These are phyloP conservation scores for Gallinago undulata DNA, from an alignment of 2,113 vertebrate species.

Conservation along the genomic window DNA sequence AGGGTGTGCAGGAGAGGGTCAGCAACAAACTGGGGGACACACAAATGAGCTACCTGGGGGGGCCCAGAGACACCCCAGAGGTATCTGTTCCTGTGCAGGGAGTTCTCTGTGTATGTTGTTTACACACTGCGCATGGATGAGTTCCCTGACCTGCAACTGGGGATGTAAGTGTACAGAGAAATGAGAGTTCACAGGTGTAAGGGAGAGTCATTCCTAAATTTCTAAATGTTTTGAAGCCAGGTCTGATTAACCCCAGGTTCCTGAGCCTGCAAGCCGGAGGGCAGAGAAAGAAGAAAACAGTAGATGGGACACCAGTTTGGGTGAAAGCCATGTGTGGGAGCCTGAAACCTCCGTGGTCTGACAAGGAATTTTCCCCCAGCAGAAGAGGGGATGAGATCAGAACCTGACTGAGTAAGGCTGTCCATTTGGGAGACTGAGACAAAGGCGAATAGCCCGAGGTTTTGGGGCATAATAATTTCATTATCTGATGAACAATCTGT, in stretches of 20 bases:
- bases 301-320: not conserved
- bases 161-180: not conserved
- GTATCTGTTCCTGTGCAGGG: not conserved
- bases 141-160: not conserved
- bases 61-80: not conserved
- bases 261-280: not conserved
- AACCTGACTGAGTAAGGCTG: not conserved
- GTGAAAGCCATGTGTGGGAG: not conserved
- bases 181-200: not conserved
- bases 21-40: not conserved
- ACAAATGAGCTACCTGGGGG: not conserved
- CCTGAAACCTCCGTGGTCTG: rapidly evolving
- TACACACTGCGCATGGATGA: rapidly evolving
- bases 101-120: not conserved
- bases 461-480: not conserved
- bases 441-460: rapidly evolving
- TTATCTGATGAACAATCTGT: not conserved
- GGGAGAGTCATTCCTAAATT: not conserved
- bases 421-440: not conserved
- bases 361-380: not conserved
- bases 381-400: not conserved
- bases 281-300: not conserved
- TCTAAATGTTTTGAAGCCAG: not conserved
- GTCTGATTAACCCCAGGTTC: not conserved
- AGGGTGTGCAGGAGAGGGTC: not conserved